phyloP scores from a whole-genome alignment of 2,888 invertebrate species.

The Drosophila koepferae region DNA sequence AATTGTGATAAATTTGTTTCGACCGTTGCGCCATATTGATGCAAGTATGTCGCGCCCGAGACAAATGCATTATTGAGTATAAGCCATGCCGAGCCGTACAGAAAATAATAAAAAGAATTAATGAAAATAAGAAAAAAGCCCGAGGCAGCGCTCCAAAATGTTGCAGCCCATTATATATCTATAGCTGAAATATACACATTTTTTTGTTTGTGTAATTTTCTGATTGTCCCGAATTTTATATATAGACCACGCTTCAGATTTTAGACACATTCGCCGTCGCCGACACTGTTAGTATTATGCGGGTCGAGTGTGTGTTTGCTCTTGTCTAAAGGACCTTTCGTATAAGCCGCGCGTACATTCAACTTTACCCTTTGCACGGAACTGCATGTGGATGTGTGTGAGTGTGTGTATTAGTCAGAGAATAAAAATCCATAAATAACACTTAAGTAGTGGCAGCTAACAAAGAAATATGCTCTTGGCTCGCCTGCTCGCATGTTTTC shows the following conservation, averaged over 20 bases:
- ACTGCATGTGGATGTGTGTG: conserved; percentile 1
- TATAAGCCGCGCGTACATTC: conserved; percentile 53
- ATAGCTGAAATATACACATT: neutral
- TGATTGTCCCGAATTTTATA: conserved; percentile 26
- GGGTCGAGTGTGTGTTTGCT: conserved; percentile 50
- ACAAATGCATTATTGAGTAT: conserved; percentile 43
- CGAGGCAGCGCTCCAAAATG: no score
- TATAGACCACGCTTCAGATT: conserved; percentile 6
- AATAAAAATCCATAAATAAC: conserved; percentile 65
- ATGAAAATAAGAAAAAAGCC: conserved; percentile 21
- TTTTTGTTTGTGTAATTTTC: conserved; percentile 12
- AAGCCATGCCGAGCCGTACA: conserved; percentile 15
- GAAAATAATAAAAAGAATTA: conserved; percentile 7
- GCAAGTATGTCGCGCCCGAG: conserved; percentile 14
- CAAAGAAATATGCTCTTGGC: conserved; percentile 55
- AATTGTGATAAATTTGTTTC: conserved; percentile 71
- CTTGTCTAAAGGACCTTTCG: conserved; percentile 54
- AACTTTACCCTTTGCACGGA: conserved; percentile 54
- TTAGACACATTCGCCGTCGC: conserved; percentile 13
- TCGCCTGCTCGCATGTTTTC: conserved; percentile 3
- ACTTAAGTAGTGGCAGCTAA: conserved; percentile 55
- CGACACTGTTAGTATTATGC: conserved; percentile 6
- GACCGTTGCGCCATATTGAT: conserved; percentile 22
- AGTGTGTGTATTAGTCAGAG: conserved; percentile 27
- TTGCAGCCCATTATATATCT: neutral